Evolutionary conservation across 2,888 invertebrate genomes (phyloP).

Genomic region (Rotaria socialis): DNA sequence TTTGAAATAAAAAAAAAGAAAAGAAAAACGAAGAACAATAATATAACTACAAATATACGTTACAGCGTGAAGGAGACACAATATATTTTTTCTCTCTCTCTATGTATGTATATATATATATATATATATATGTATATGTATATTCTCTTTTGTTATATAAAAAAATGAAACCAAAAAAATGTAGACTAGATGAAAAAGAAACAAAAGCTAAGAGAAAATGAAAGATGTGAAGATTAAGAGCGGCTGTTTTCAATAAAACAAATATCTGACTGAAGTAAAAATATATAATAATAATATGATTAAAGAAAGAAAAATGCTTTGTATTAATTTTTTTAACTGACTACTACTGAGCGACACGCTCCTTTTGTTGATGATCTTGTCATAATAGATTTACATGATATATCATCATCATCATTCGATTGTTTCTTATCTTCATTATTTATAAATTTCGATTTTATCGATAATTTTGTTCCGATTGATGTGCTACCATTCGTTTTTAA

Average conservation of each 20-base stretch:
- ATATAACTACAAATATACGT: not conserved
- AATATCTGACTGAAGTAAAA: not conserved
- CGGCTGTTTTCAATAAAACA: constrained; percentile 8
- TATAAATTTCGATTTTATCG: not conserved
- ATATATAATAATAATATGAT: not conserved
- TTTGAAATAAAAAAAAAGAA: no score
- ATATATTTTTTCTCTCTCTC: not conserved
- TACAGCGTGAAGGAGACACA: not conserved
- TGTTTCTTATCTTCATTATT: not conserved
- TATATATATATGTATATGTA: not conserved
- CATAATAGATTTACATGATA: not conserved
- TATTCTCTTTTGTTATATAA: not conserved
- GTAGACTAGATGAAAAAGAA: not conserved
- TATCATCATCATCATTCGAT: not conserved
- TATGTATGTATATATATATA: not conserved
- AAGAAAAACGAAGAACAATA: not conserved
- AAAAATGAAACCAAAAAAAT: not conserved
- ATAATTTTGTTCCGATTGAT: not conserved
- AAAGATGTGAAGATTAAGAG: constrained; percentile 18
- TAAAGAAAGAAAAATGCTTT: not conserved
- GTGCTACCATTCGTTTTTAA: not conserved
- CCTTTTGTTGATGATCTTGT: constrained; percentile 16
- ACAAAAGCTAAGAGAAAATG: not conserved
- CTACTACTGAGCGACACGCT: not conserved
- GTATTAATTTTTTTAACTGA: not conserved